phyloP scores from a whole-genome alignment of 1,140 invertebrate genomes.

The Aphaenogaster ashmeadi region DNA sequence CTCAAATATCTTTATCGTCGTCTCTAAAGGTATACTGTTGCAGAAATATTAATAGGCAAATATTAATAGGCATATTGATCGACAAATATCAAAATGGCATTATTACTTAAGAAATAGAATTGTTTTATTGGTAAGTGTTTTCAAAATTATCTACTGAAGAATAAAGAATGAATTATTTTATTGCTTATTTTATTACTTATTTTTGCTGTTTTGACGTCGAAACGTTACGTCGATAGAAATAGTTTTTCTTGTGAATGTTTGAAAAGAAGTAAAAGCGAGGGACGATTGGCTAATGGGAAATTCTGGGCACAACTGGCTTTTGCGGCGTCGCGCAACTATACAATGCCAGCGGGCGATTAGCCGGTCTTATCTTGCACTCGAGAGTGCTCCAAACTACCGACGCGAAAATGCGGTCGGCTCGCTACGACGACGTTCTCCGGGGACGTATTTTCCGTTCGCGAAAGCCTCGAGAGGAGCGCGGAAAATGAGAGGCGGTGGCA shows the following conservation, averaged over 20 bases:
- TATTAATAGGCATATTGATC: too few relatives aligned
- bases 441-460: constrained; percentile 48
- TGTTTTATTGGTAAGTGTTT: not conserved
- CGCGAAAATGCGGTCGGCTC: constrained; percentile 53
- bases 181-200: too few relatives aligned
- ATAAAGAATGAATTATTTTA: not conserved
- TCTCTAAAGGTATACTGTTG: not conserved
- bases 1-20: not conserved
- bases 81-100: too few relatives aligned
- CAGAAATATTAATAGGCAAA: not conserved
- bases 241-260: not conserved
- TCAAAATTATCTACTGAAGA: not conserved
- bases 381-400: constrained; percentile 50
- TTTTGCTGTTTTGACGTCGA: not conserved
- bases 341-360: constrained; percentile 49
- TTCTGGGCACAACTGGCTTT: constrained; percentile 34
- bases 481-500: constrained; percentile 22
- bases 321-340: constrained; percentile 25
- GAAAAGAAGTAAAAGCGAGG: not conserved
- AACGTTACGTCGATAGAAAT: not conserved
- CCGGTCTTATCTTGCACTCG: constrained; percentile 55
- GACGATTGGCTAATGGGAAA: constrained; percentile 18
- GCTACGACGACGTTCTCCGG: constrained; percentile 31
- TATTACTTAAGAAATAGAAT: not conserved
- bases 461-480: constrained; percentile 30